phyloP scores from a whole-genome alignment of 2,797 vertebrate species.

The Cichlasoma orientale region DNA sequence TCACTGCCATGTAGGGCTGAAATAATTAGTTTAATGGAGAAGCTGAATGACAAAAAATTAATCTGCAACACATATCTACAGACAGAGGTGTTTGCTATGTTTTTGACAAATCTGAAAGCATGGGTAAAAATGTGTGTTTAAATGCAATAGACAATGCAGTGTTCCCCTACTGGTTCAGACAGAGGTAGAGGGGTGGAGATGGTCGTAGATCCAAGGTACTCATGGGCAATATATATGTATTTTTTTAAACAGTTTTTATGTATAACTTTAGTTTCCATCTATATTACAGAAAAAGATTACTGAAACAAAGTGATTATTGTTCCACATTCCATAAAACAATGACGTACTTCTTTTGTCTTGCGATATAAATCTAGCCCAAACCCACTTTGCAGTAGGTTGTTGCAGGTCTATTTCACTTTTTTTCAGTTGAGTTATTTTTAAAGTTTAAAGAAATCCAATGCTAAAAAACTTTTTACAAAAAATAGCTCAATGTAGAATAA shows the following conservation, averaged over 20 bases:
- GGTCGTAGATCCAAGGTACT: not conserved
- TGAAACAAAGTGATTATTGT: not conserved
- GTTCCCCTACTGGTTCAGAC: not conserved
- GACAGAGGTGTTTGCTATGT: not conserved
- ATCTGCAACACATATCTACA: not conserved
- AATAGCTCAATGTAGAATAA: too few species aligned
- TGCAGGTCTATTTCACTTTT: not conserved
- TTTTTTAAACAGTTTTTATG: not conserved
- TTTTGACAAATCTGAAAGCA: not conserved
- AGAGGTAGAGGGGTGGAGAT: not conserved
- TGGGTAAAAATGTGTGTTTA: not conserved
- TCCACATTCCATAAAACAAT: not conserved
- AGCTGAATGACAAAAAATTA: not conserved
- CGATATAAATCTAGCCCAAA: not conserved
- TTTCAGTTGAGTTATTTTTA: not conserved
- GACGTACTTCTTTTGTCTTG: not conserved
- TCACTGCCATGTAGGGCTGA: constrained; percentile 9
- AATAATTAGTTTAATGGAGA: not conserved
- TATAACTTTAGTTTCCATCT: not conserved
- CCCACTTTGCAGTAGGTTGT: not conserved
- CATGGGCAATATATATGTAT: not conserved
- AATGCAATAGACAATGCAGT: not conserved
- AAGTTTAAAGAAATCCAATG: not conserved
- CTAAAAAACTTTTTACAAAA: not conserved
- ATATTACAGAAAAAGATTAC: not conserved